Evolutionary conservation across 2,113 vertebrate genomes (phyloP), one percentile per base, ranked within the genome.

Genomic region (Sylvia atricapilla): DNA sequence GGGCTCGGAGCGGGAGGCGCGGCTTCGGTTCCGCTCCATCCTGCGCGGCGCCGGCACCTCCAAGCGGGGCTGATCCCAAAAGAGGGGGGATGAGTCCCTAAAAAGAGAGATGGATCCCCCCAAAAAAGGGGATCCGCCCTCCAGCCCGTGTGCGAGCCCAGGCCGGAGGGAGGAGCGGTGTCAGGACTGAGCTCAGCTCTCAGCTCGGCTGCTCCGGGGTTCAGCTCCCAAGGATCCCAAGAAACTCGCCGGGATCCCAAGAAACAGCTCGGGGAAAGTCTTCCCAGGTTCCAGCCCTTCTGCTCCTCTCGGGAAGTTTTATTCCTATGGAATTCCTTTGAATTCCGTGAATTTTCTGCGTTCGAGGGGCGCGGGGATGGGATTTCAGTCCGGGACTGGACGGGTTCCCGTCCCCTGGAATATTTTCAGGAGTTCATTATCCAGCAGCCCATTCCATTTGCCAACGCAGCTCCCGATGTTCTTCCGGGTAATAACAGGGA

Each of bases 401-500:
- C 13, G 20, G 9, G 13, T 69, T 90, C 79, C 75, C 59, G 74
- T 73, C 17, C 2, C 24, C 88, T 44, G 64, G 84, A 87, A 84
- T 70, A 86, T 75, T 89, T 83, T 44, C 49, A 90, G 85, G 75
- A 80, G 74, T 63, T 95, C 93, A 83, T 93, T 89, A 75, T 69
- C 66, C 56, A 55, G 39, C 72, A 25, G 58, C 60, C 35, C 80
- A 35, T 91, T 89, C 95, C 93, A 82, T 93, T 89, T 94, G 95
- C 93, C 77, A 87, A 85, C 35, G 89, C 73, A 33, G 78, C 55
- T 93, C 94, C 86, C 72, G 24, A 4, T 28, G 41, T 67, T 86
- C 64, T 68, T 93, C 94, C 64, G 73, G 93, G 52, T 94, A 92
- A 95, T 93, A 92, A 93, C 86, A 27, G 96, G 89, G 93, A 81